Conservation (phyloP, 2,888 invertebrate species). For the Willowsia nigromaculata region DNA sequence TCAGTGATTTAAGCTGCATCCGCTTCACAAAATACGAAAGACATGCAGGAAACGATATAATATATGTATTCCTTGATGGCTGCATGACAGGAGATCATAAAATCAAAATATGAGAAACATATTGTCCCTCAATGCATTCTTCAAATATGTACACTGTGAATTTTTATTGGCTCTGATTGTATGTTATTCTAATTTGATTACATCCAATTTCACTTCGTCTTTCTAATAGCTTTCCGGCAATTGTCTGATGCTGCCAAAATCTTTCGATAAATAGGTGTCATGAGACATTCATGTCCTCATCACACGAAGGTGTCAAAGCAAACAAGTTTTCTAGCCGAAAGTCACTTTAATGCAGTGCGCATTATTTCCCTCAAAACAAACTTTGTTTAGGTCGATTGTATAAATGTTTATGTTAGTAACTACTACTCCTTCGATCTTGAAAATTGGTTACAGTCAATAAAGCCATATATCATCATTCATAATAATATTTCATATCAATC, state of each 20-base stretch:
- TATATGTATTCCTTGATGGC: neutral
- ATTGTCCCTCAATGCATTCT: neutral
- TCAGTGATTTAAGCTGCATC: neutral
- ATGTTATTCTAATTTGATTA: neutral
- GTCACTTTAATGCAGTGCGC: neutral
- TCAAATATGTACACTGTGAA: neutral
- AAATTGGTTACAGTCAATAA: neutral
- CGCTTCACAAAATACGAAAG: neutral
- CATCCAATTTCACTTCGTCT: conserved; percentile 1
- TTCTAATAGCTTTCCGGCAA: neutral
- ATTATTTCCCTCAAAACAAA: neutral
- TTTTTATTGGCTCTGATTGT: conserved; percentile 2
- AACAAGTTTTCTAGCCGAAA: conserved; percentile 50
- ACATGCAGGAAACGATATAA: neutral
- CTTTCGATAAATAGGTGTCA: conserved; percentile 11
- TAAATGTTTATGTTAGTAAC: neutral
- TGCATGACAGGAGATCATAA: neutral
- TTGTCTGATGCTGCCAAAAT: conserved; percentile 23
- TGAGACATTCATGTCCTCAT: conserved; percentile 9
- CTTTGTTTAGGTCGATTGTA: neutral
- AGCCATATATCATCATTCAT: conserved; percentile 4
- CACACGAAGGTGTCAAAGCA: conserved; percentile 49
- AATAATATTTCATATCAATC: neutral
- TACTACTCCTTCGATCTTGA: neutral
- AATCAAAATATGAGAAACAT: neutral